Evolutionary conservation across 1,140 invertebrate genomes (phyloP).

Genomic region (Drosophila subobscura): DNA sequence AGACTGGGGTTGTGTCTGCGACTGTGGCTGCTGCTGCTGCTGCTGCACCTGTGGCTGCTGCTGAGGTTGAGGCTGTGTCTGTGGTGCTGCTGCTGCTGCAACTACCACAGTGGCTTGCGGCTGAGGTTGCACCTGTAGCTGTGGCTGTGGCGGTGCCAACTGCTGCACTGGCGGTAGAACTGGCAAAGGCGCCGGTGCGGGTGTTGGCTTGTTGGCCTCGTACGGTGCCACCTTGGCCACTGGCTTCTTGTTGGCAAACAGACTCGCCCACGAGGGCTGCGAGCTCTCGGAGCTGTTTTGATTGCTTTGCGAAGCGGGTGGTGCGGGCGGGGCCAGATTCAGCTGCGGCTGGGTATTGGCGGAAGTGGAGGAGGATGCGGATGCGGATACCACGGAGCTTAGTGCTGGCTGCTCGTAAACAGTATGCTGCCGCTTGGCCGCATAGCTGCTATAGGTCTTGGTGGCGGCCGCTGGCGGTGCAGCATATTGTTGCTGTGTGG

Average conservation of each 20-base stretch:
- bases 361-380: slow-evolving; percentile 10
- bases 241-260: slow-evolving; percentile 84
- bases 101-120: not conserved
- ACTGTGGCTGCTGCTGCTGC: slow-evolving; percentile 1
- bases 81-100: slow-evolving; percentile 4
- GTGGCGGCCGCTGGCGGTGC: slow-evolving; percentile 36
- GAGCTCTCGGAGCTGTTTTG: slow-evolving; percentile 53
- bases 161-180: slow-evolving; percentile 27
- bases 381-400: slow-evolving; percentile 15
- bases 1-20: not conserved
- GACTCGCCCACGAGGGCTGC: slow-evolving; percentile 66
- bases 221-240: slow-evolving; percentile 86
- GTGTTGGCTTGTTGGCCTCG: slow-evolving; percentile 81
- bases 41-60: slow-evolving; percentile 13
- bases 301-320: slow-evolving; percentile 60
- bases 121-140: not conserved
- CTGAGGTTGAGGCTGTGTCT: not conserved
- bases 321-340: slow-evolving; percentile 63
- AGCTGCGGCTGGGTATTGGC: slow-evolving; percentile 50
- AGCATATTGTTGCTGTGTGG: slow-evolving; percentile 1
- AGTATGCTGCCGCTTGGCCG: slow-evolving; percentile 39
- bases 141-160: slow-evolving; percentile 31
- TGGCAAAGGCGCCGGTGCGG: slow-evolving; percentile 17
- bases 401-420: slow-evolving; percentile 7
- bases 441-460: slow-evolving; percentile 49